Base-by-base conservation (phyloP, 1,140 invertebrate species). In the Meloidogyne chitwoodi region DNA sequence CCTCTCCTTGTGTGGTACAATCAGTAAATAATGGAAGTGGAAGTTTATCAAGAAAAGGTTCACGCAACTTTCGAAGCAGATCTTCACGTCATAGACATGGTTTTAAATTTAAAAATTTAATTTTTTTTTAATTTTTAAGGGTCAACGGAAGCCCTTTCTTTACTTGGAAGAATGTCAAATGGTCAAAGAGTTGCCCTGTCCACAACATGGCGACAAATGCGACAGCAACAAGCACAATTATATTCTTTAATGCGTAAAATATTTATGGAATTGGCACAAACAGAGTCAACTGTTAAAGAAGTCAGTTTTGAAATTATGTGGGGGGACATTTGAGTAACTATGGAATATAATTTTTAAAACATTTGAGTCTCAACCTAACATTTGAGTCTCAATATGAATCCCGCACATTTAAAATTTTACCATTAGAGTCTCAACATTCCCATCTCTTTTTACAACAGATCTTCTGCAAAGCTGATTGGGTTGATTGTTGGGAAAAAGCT, bases 401-500 rank as follows among this genome's bases (percentile, higher is more conserved):
- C 29, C 2, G 6, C 2, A 31, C 6, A 3, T 31, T 3, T 31
- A 31, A 38, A 38, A 38, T 38, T 38, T 38, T 38, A 10, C 3
- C 34, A 38, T 38, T 38, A 8, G 34, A 38, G 34, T 38, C 34
- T 38, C 34, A 38, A 38, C 4, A 8, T 38, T 10, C 8, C 8
- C 10, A 38, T 8, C 10, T 38, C n/a, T n/a, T n/a, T n/a, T n/a
- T n/a, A n/a, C n/a, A n/a, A n/a, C 8, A 85, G 84, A 86, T 86
- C 12, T 86, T 86, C 75, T 87, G 84, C 80, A 86, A 86, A 68
- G 84, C 86, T 27, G 78, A 81, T 22, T 68, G 85, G 11, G 86
- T 86, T 14, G 84, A 86, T 73, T 87, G 86, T 61, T 87, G 87
- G 77, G 81, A 80, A 31, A 81, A 83, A 14, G 78, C 84, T 63